Evolutionary conservation across 2,888 invertebrate genomes (phyloP), one percentile per base, ranked within the genome.

Genomic region (Steinernema scapterisci): DNA sequence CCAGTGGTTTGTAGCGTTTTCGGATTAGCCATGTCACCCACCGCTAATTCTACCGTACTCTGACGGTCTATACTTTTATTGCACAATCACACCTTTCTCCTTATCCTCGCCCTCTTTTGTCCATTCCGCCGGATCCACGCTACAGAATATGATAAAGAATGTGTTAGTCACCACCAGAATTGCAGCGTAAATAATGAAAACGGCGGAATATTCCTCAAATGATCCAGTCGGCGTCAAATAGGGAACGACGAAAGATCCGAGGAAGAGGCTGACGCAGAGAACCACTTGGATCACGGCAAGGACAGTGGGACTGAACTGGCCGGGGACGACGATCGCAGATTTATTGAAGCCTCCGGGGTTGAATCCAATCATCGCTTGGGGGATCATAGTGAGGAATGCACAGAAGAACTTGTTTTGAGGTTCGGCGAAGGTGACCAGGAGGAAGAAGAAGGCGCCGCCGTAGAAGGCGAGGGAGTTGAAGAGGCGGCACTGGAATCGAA

Each of bases 381-480:
- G 46, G 16, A 71, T 19, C 25, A 74, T 25, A 25, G 46, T 70
- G 21, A 74, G 19, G n/a, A 56, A 21, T 0, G 71, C 71, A 52
- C 71, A 45, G 21, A 71, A 7, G n/a, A 74, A 72, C 70, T 80
- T 81, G 76, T 83, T 76, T 13, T 73, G 75, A 31, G 76, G 79
- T 27, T 78, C 80, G 76, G 81, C 77, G 75, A 81, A 82, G 21
- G 78, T 79, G 13, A 82, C 74, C 6, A 80, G 63, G 46, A 76
- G 72, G 27, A 83, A 77, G 74, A 78, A 79, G 23, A 54, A 13
- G 19, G 76, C 79, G 25, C 79, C 78, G 2, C 81, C 80, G 74
- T 77, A 21, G 76, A 83, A 82, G 43, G 83, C 83, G 44, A 83
- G 48, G n/a, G 79, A 75, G 76, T 83, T 83, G 81, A 83, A 83